Conservation (phyloP, 2,888 invertebrate species). For the Cetonia aurata region DNA sequence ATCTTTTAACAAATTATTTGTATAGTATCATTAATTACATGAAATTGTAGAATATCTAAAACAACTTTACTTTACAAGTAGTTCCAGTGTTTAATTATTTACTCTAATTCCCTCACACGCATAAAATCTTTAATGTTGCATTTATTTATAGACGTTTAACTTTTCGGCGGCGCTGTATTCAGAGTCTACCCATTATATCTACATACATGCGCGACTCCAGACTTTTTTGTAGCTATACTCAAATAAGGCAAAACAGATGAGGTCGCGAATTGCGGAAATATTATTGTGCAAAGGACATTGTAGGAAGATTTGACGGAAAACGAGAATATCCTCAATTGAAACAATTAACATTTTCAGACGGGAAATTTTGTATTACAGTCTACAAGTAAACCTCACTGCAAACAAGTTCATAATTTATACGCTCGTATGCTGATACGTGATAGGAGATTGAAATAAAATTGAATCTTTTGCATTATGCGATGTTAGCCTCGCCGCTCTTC, state of each 20-base stretch:
- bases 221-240: conserved; percentile 12
- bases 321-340: conserved; percentile 37
- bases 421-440: neutral
- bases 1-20: no score
- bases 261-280: conserved; percentile 29
- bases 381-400: neutral
- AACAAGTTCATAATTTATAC: neutral
- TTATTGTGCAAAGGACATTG: conserved; percentile 24
- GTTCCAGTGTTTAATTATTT: no score
- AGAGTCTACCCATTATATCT: neutral
- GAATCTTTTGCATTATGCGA: no score
- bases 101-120: no score
- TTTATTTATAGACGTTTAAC: no score
- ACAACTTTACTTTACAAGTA: no score
- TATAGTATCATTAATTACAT: no score
- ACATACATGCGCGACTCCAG: neutral
- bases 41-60: no score
- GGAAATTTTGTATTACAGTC: conserved; percentile 22
- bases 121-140: no score
- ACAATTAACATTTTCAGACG: conserved; percentile 35
- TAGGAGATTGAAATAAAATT: no score
- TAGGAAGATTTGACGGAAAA: conserved; percentile 36
- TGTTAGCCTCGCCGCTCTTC: no score
- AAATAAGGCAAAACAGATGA: conserved; percentile 24
- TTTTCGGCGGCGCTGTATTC: neutral